Evolutionary conservation across 2,113 vertebrate genomes (phyloP), one percentile per base, ranked within the genome.

Genomic region (Petromus typicus): DNA sequence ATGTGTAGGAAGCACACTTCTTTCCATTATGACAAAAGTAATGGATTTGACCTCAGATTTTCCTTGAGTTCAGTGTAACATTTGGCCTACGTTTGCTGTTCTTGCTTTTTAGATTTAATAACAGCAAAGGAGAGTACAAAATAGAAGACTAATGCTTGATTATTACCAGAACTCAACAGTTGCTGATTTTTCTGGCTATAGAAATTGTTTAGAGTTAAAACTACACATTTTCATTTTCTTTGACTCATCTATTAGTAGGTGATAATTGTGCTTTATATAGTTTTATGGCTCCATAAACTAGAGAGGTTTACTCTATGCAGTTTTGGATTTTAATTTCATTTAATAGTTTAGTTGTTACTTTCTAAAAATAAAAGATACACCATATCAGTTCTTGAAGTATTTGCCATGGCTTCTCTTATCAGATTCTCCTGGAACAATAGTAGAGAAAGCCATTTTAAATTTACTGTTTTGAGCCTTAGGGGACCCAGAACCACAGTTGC

Each of bases 121-220:
- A 61, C 30, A 67, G 61, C 54, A 82, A 59, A 51, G 32, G 57
- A 57, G 20, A 69, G 45, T 12, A 23, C 18, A 5, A 75, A n/a
- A 25, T 9, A 57, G 61, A 83, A 89, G 61, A 34, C 20, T 54
- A 51, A 66, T 9, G 1, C 30, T 71, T 34, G 56, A 66, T 71
- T 78, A 22, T 59, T 83, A 69, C 20, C 45, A 63, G 91, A 79
- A 76, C 75, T 27, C n/a, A 43, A n/a, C 40, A 1, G 0, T 34
- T 12, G 20, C n/a, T 64, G 57, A 43, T 59, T 79, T 84, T 54
- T 80, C 61, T 64, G n/a, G 20, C 66, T 32, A 25, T 25, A 54
- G 56, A 95, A 87, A 71, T 71, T 89, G 61, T 75, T 73, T 45
- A 45, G 3, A 64, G 16, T 40, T 89, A 16, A 69, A 91, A 61